Conservation (phyloP, 2,888 invertebrate species). For the Vanessa cardui region DNA sequence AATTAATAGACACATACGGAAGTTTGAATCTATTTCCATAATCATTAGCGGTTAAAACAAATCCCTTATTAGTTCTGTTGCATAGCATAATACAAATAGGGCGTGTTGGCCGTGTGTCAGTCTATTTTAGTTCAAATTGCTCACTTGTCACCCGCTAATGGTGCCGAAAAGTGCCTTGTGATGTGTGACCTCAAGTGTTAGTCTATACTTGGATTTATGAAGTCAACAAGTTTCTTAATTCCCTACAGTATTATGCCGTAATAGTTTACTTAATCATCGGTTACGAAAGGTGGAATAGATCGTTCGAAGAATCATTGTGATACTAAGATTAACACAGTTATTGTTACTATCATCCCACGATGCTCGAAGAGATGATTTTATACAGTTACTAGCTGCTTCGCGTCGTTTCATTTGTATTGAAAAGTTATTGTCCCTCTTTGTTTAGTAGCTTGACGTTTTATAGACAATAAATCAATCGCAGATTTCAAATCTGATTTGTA, state of each 20-base stretch:
- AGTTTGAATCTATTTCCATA: constrained; percentile 28
- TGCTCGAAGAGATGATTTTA: not conserved
- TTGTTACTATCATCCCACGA: constrained; percentile 3
- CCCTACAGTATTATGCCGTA: constrained; percentile 3
- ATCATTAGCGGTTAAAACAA: constrained; percentile 28
- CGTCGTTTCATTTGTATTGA: too few relatives aligned
- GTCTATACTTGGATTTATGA: constrained; percentile 21
- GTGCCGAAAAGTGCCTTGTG: constrained; percentile 27
- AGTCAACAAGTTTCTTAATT: not conserved
- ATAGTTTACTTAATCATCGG: constrained; percentile 3
- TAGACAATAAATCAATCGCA: too few relatives aligned
- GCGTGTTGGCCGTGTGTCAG: constrained; percentile 19
- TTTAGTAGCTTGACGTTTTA: too few relatives aligned
- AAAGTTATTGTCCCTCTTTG: too few relatives aligned
- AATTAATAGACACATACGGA: constrained; percentile 13
- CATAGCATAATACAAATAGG: constrained; percentile 29
- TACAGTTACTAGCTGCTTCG: too few relatives aligned
- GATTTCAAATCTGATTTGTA: too few relatives aligned
- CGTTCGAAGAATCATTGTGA: constrained; percentile 10
- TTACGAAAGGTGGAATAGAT: constrained; percentile 1
- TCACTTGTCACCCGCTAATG: constrained; percentile 34
- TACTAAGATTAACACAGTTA: constrained; percentile 5
- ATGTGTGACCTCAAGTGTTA: constrained; percentile 27
- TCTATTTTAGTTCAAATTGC: constrained; percentile 35
- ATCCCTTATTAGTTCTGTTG: constrained; percentile 28